Conservation (phyloP, 1,140 invertebrate species). For the Ganaspis sp. region DNA sequence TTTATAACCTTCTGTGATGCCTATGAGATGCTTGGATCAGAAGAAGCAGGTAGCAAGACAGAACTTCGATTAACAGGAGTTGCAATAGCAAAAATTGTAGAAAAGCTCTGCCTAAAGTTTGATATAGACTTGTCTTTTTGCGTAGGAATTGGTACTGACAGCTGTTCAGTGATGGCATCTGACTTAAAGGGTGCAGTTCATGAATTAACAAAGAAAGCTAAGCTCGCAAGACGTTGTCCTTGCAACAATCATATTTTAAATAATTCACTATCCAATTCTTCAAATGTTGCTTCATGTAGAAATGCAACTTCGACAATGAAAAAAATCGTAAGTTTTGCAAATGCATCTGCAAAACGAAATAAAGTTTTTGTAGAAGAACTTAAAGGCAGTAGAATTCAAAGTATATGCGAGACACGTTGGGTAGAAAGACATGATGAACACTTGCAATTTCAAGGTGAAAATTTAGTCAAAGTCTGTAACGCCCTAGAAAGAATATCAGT, state of each 20-base stretch:
- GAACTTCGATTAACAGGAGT: too few relatives aligned
- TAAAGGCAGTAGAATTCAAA: conserved; percentile 31
- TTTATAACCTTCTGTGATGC: conserved; percentile 21
- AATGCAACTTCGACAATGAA: conserved; percentile 50
- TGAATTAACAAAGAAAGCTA: conserved; percentile 40
- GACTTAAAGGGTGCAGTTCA: conserved; percentile 43
- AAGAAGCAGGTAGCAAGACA: background rate
- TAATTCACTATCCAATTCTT: conserved; percentile 47
- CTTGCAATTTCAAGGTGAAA: conserved; percentile 35
- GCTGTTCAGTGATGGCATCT: conserved; percentile 50
- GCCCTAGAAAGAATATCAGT: background rate
- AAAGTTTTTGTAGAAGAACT: conserved; percentile 19
- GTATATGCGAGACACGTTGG: conserved; percentile 48
- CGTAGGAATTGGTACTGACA: conserved; percentile 49
- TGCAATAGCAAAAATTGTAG: conserved; percentile 39
- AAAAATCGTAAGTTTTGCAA: conserved; percentile 51
- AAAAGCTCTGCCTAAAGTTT: conserved; percentile 40
- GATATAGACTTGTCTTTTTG: conserved; percentile 44
- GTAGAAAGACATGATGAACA: conserved; percentile 41
- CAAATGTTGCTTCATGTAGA: conserved; percentile 43
- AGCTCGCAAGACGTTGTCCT: conserved; percentile 44
- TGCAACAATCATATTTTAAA: conserved; percentile 53
- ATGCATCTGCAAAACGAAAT: conserved; percentile 44
- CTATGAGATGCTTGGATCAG: background rate
- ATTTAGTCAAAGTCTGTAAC: conserved; percentile 16